phyloP scores from a whole-genome alignment of 2,797 vertebrate species.

The Melanotaenia parkinsoni region DNA sequence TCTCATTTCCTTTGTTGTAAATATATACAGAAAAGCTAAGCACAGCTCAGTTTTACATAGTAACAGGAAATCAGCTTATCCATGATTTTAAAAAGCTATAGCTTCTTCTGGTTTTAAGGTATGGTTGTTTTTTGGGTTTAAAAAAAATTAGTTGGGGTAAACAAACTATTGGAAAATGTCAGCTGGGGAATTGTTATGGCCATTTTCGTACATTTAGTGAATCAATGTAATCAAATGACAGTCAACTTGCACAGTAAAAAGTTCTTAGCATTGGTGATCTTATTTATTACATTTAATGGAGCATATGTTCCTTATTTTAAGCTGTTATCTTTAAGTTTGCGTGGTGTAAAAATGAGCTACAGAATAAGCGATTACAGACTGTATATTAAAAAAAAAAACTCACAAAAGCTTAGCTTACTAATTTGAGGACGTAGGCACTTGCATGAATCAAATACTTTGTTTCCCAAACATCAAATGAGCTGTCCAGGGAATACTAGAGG shows the following conservation, averaged over 20 bases:
- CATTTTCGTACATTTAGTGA: neutral
- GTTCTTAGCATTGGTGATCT: neutral
- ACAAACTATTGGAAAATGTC: neutral
- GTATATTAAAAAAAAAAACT: neutral
- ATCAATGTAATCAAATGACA: neutral
- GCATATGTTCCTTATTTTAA: neutral
- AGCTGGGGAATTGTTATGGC: neutral
- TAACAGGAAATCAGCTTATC: neutral
- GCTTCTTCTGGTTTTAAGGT: too few relatives aligned
- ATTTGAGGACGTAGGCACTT: neutral
- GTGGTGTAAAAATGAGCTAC: neutral
- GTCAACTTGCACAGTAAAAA: neutral
- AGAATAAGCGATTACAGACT: neutral
- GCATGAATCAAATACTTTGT: conserved; percentile 22
- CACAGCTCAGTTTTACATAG: neutral
- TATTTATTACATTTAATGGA: neutral
- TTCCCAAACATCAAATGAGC: conserved; percentile 26
- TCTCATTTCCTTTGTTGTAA: conserved; percentile 15
- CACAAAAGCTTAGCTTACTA: conserved; percentile 1
- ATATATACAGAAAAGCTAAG: conserved; percentile 5
- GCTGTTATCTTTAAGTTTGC: neutral
- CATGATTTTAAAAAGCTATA: neutral
- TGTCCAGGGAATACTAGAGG: conserved; percentile 72
- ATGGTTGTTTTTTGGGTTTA: neutral
- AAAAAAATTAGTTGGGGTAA: neutral